Percentiles rank a stretch among this genome's conserved stretches.
Evolutionary conservation across 2,113 vertebrate species (phyloP).

Genomic region (Gopherus flavomarginatus): DNA sequence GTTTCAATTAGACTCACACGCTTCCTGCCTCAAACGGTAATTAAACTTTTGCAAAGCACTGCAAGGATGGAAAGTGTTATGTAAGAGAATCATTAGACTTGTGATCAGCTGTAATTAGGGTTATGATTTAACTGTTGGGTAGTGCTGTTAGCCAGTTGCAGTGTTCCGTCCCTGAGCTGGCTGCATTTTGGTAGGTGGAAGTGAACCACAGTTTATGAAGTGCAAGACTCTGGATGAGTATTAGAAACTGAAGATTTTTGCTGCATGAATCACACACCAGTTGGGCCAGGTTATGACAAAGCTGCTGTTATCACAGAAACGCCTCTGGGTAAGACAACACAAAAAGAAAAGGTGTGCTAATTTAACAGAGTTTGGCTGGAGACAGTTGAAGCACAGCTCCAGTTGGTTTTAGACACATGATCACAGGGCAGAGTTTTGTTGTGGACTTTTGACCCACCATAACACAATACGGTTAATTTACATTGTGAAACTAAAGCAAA

Average conservation of each 20-base stretch:
- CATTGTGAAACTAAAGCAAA: not conserved
- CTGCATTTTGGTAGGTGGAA: not conserved
- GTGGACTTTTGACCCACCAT: not conserved
- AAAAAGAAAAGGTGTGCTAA: not conserved
- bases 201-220: not conserved
- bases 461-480: not conserved
- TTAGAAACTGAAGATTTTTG: not conserved
- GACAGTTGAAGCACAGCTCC: not conserved
- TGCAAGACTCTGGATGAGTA: not conserved
- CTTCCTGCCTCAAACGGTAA: not conserved
- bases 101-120: not conserved
- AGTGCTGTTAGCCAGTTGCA: not conserved
- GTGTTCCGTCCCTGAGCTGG: not conserved
- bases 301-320: not conserved
- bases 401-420: conserved; percentile 6
- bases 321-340: not conserved
- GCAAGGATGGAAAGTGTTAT: not conserved
- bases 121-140: not conserved
- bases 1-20: not conserved
- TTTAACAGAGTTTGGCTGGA: not conserved
- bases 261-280: not conserved
- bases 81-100: not conserved
- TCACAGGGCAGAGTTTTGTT: not conserved
- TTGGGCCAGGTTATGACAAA: not conserved
- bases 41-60: not conserved